Base-by-base conservation (phyloP, 2,113 vertebrate species). In the Grammomys dolichurus region DNA sequence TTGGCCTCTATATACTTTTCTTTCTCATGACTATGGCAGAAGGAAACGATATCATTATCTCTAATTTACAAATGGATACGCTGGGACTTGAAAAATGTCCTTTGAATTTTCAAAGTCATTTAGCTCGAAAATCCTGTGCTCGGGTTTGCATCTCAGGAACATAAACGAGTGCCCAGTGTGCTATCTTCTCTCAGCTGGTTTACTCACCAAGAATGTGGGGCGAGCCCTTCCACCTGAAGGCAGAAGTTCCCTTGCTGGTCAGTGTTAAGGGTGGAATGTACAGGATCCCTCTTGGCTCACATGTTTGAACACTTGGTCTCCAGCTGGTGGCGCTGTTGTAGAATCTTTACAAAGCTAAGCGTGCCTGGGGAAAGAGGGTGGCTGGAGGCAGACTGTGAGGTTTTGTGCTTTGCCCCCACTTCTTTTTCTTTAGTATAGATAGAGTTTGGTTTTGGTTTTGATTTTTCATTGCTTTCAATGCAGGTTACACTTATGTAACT, bases 61-160 rank as follows among this genome's bases (percentile, higher is more conserved):
- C 63, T 95, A 96, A 95, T 80, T 92, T 97, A 93, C 14, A 93
- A 92, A 78, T 84, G 28, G 87, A 73, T 89, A 93, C 54, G 9
- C 54, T 82, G 19, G 14, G 14, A 46, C 31, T 72, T 91, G 46
- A 67, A 95, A 95, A 93, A 75, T 7, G 14, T 40, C n/a, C 40
- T n/a, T 28, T 95, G 85, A 87, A 78, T 93, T 94, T 95, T 85
- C 86, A 69, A 88, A 81, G 63, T 87, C 87, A 63, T 60, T 87
- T 12, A 73, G 13, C 36, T 95, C 26, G 24, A 86, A 77, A 89
- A 89, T 81, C 56, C n/a, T 85, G 48, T 89, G 22, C 56, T 22
- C 1, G 43, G 46, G 28, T 81, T 73, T 86, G 51, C 85, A 16
- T 19, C 24, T 40, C 56, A 73, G 28, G 13, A 75, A 67, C 31